A percentile compares a stretch with the other conserved stretches of the same genome.
phyloP scores from a whole-genome alignment of 2,888 invertebrate genomes.

The Tridacna crocea region DNA sequence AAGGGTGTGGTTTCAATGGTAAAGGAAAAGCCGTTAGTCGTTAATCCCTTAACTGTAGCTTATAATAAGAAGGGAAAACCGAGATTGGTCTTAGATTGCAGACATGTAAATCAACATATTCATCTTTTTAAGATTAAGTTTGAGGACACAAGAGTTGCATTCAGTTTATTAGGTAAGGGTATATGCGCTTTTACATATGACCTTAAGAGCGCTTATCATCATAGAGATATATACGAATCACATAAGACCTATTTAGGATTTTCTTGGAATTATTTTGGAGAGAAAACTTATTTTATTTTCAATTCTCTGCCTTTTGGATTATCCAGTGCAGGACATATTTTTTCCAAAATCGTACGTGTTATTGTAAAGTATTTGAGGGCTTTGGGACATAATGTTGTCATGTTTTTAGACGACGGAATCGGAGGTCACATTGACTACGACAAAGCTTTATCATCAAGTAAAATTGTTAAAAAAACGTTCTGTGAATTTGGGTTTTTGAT shows the following conservation, averaged over 20 bases:
- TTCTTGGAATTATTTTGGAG: constrained; percentile 6
- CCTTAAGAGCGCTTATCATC: constrained; percentile 40
- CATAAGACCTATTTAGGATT: constrained; percentile 31
- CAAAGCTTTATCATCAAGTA: too few species aligned
- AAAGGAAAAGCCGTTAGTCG: constrained; percentile 22
- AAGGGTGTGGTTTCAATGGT: constrained; percentile 36
- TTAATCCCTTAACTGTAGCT: constrained; percentile 53
- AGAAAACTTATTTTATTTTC: constrained; percentile 26
- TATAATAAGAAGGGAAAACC: constrained; percentile 38
- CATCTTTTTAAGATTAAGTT: constrained; percentile 44
- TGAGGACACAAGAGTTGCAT: constrained; percentile 36
- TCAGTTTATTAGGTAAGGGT: constrained; percentile 26
- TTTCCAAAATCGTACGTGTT: constrained; percentile 26
- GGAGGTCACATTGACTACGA: constrained; percentile 17
- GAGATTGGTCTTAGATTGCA: constrained; percentile 38
- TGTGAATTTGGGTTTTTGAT: constrained; percentile 33
- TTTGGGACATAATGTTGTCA: constrained; percentile 31
- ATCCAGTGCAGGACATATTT: constrained; percentile 17
- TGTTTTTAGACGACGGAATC: constrained; percentile 36
- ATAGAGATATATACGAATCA: constrained; percentile 8
- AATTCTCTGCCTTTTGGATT: constrained; percentile 41
- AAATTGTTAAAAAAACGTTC: not conserved
- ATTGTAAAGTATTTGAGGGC: constrained; percentile 24
- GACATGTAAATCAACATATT: constrained; percentile 36
- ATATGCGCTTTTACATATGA: constrained; percentile 30